Evolutionary conservation across 2,888 invertebrate genomes (phyloP).

Genomic region (Mimas tiliae): DNA sequence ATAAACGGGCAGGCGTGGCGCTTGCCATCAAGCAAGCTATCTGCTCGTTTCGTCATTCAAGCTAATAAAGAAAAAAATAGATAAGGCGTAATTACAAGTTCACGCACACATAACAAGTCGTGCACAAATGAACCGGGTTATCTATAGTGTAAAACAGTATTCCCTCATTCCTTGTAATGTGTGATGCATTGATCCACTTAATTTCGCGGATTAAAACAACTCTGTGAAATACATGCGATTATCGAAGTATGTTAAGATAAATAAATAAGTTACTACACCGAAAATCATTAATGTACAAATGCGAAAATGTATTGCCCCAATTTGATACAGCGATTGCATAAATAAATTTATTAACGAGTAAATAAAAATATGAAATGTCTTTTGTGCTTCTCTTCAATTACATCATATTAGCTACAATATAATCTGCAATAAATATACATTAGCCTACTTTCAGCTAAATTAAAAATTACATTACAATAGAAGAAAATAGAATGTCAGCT

Average conservation of each 20-base stretch:
- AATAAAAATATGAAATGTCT: slow-evolving; percentile 73
- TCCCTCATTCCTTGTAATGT: background rate
- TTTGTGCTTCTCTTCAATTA: slow-evolving; percentile 67
- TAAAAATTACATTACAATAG: slow-evolving; percentile 52
- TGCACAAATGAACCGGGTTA: too few species aligned
- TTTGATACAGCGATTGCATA: slow-evolving; percentile 54
- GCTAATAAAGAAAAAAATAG: too few species aligned
- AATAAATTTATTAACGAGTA: slow-evolving; percentile 67
- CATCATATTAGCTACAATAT: slow-evolving; percentile 56
- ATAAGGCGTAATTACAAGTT: too few species aligned
- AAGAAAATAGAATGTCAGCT: slow-evolving; percentile 52
- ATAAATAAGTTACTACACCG: slow-evolving; percentile 28
- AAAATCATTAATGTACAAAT: slow-evolving; percentile 27
- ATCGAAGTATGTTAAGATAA: slow-evolving; percentile 28
- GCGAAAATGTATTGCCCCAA: slow-evolving; percentile 60
- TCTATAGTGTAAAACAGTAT: background rate
- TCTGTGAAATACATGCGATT: slow-evolving; percentile 8
- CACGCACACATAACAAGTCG: too few species aligned
- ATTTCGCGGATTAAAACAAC: background rate
- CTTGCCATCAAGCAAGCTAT: too few species aligned
- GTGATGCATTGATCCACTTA: slow-evolving; percentile 6
- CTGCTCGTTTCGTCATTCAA: too few species aligned
- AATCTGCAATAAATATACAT: slow-evolving; percentile 77
- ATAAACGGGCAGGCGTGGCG: too few species aligned
- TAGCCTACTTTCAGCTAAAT: slow-evolving; percentile 61